Percentiles rank a stretch among this genome's conserved stretches.
Evolutionary conservation across 2,888 invertebrate species (phyloP).

Genomic region (Zygogramma bicolorata): DNA sequence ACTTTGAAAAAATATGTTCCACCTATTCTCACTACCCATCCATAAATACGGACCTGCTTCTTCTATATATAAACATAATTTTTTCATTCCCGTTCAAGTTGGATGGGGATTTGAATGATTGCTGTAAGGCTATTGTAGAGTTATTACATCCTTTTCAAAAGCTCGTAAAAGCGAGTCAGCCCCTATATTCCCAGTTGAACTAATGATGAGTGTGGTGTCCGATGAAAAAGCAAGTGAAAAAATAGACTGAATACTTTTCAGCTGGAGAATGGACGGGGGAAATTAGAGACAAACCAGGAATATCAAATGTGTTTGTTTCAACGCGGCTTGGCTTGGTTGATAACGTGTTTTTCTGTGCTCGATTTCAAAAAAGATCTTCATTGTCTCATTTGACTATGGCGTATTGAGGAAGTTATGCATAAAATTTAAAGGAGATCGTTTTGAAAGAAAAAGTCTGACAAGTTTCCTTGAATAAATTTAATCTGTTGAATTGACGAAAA

Average conservation of each 20-base stretch:
- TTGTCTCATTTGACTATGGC: too few species aligned
- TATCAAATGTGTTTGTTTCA: background rate
- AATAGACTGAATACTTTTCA: background rate
- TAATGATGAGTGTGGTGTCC: background rate
- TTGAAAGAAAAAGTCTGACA: too few species aligned
- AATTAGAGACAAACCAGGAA: background rate
- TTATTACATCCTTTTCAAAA: slow-evolving; percentile 11
- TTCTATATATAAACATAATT: background rate
- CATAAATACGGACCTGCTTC: background rate
- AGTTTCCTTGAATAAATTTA: too few species aligned
- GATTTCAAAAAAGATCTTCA: too few species aligned
- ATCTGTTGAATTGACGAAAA: too few species aligned
- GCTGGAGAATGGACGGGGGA: background rate
- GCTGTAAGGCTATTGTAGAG: slow-evolving; percentile 6
- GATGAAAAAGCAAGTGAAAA: background rate
- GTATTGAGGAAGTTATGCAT: too few species aligned
- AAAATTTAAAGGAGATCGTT: too few species aligned
- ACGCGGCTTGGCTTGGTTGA: too few species aligned
- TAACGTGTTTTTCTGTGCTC: too few species aligned
- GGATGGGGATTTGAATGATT: slow-evolving; percentile 7
- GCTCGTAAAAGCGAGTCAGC: slow-evolving; percentile 5
- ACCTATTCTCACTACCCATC: too few species aligned
- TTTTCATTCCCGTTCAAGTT: background rate
- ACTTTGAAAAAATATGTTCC: too few species aligned
- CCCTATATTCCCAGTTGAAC: slow-evolving; percentile 8